Evolutionary conservation across 2,888 invertebrate species (phyloP), one percentile per base, ranked within the genome.

Genomic region (Acanthopleura granulata): DNA sequence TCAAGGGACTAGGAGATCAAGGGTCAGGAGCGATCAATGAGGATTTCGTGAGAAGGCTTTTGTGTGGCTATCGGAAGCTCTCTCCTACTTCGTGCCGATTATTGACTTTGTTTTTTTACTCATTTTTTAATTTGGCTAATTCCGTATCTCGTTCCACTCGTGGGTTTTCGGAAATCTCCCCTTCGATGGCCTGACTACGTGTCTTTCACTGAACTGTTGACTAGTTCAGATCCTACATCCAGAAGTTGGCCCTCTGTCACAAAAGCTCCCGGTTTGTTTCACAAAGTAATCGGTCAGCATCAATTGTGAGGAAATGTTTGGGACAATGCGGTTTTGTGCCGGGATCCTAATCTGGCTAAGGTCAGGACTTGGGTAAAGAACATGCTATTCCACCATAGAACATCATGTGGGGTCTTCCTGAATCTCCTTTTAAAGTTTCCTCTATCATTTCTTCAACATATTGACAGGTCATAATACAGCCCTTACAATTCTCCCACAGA

Each of bases 321-420:
- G 57, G 57, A 57, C 57, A 57, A 57, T 57, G 57, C n/a, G 57
- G 40, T 40, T 40, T 40, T 40, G 40, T 40, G 40, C 40, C 9
- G 40, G 40, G 40, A 40, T 40, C 40, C 9, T 40, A 40, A 40
- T 40, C 40, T 40, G 40, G 9, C 40, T 40, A 9, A 40, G 40
- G 40, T 40, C 40, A 40, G 40, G 9, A 40, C 40, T 6, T 40
- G 40, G 40, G 40, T 9, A 40, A 40, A 40, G 40, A 40, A 40
- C 40, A 40, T 3, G 9, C 40, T 40, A 6, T 40, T 40, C 9
- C 40, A 40, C 40, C 40, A 40, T 9, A 57, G 3, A 57, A 57
- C 57, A 57, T 22, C 57, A 57, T 57, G 57, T 57, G 57, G 57
- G 57, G 57, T 57, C 57, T 57, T 18, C 22, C 57, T n/a, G 57